phyloP scores from a whole-genome alignment of 2,888 invertebrate species.

The Terebella lapidaria region DNA sequence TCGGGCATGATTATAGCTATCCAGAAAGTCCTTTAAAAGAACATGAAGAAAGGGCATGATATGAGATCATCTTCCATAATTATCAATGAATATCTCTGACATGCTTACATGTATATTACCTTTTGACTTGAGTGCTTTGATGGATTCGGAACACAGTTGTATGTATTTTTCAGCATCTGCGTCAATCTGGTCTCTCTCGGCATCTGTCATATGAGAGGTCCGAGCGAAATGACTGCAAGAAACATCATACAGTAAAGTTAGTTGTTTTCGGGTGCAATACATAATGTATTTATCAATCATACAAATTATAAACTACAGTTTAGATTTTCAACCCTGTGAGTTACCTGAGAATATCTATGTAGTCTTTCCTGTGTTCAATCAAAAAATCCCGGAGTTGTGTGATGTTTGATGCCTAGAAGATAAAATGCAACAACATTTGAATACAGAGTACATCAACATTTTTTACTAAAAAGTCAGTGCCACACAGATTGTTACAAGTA shows the following conservation, averaged over 20 bases:
- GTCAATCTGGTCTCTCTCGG: slow-evolving; percentile 82
- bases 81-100: too few relatives aligned
- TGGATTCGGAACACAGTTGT: slow-evolving; percentile 70
- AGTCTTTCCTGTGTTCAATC: slow-evolving; percentile 76
- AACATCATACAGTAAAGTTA: background rate
- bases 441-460: too few relatives aligned
- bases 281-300: background rate
- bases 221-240: slow-evolving; percentile 44
- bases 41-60: too few relatives aligned
- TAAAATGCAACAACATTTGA: background rate
- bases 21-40: background rate
- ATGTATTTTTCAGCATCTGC: slow-evolving; percentile 78
- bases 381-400: slow-evolving; percentile 74
- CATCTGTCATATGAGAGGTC: slow-evolving; percentile 70
- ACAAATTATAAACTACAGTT: background rate
- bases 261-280: background rate
- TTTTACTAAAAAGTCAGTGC: too few relatives aligned
- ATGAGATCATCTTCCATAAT: too few relatives aligned
- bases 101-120: too few relatives aligned
- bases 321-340: too few relatives aligned
- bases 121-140: slow-evolving; percentile 72
- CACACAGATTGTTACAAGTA: too few relatives aligned
- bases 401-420: slow-evolving; percentile 63
- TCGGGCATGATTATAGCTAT: slow-evolving; percentile 27
- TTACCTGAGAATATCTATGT: slow-evolving; percentile 64